Conservation (phyloP, 1,140 invertebrate genomes). For the Tigriopus japonicus region DNA sequence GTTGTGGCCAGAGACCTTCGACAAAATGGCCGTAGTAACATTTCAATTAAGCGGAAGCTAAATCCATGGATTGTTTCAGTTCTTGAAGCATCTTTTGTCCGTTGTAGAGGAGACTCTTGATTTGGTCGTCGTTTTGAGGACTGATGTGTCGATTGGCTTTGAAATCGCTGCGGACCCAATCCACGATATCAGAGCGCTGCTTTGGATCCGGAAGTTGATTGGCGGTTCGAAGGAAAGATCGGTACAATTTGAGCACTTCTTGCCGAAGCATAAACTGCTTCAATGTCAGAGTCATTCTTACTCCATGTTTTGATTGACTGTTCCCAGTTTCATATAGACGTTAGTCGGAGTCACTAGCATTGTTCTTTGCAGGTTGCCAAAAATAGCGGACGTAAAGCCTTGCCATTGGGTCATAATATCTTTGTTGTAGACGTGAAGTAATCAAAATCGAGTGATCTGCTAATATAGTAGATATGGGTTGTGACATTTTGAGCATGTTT, state of each 20-base stretch:
- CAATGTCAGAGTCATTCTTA: background rate
- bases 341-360: too few species aligned
- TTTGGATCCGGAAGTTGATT: conserved; percentile 39
- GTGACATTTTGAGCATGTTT: too few species aligned
- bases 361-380: too few species aligned
- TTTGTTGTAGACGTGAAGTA: too few species aligned
- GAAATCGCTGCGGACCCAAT: conserved; percentile 51
- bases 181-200: conserved; percentile 38
- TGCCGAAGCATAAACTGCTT: conserved; percentile 48
- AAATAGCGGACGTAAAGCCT: too few species aligned
- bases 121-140: background rate
- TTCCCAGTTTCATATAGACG: too few species aligned
- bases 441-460: too few species aligned
- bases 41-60: background rate
- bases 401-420: too few species aligned
- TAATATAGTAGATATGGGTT: too few species aligned
- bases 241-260: conserved; percentile 52
- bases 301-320: too few species aligned
- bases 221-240: conserved; percentile 44
- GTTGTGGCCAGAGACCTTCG: background rate
- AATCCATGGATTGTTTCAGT: background rate
- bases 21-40: background rate
- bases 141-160: conserved; percentile 19
- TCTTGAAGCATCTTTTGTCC: background rate
- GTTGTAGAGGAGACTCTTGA: background rate